Percentiles rank a stretch among this genome's conserved stretches.
phyloP scores from a whole-genome alignment of 2,113 vertebrate genomes.

The Porphyrio hochstetteri region DNA sequence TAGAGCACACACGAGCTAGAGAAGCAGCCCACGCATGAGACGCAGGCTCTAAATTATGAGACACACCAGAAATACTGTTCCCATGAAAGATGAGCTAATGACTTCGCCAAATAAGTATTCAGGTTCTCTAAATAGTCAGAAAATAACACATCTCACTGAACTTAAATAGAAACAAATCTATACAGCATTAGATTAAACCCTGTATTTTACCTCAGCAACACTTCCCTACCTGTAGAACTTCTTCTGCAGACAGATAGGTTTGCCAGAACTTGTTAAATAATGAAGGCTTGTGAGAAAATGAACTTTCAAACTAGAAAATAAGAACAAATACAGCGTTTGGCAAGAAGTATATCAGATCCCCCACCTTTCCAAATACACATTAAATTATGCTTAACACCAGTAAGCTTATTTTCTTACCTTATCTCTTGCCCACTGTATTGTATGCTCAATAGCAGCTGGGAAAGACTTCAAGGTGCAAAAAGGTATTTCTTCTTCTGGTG shows the following conservation, averaged over 20 bases:
- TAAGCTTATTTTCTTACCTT: slow-evolving; percentile 79
- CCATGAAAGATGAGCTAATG: background rate
- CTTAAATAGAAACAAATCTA: background rate
- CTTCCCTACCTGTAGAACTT: slow-evolving; percentile 87
- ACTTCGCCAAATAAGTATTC: background rate
- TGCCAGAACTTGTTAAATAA: slow-evolving; percentile 98
- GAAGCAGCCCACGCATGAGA: background rate
- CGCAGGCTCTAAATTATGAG: background rate
- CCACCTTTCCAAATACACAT: background rate
- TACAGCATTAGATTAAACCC: background rate
- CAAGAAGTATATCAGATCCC: background rate
- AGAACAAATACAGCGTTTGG: background rate
- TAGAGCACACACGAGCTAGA: background rate
- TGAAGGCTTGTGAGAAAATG: slow-evolving; percentile 93
- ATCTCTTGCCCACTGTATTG: slow-evolving; percentile 98
- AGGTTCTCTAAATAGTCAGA: background rate
- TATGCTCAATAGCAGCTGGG: slow-evolving; percentile 95
- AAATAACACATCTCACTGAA: background rate
- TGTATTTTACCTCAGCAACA: background rate
- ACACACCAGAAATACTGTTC: background rate
- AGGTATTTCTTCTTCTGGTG: slow-evolving; percentile 98
- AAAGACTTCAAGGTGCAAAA: slow-evolving; percentile 99
- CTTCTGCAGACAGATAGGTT: slow-evolving; percentile 83
- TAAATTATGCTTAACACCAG: background rate
- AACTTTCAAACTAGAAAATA: slow-evolving; percentile 91